Conservation (phyloP, 2,113 vertebrate genomes). For the Muscicapa adusta region DNA sequence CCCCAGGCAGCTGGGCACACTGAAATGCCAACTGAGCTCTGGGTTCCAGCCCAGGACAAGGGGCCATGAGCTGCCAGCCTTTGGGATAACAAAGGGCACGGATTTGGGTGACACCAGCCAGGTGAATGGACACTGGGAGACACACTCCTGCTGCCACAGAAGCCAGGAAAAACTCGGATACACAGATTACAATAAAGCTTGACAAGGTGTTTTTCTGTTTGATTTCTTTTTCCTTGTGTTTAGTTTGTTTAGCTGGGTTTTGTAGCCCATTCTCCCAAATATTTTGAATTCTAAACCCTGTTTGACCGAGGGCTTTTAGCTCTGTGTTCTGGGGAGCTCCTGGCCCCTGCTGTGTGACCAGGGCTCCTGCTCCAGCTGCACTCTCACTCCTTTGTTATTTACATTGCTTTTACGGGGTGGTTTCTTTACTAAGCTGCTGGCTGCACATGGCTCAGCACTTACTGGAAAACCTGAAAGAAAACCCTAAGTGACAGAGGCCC, state of each 20-base stretch:
- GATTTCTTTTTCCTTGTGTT: neutral
- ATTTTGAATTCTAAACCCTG: neutral
- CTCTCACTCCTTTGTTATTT: neutral
- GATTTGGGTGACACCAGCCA: neutral
- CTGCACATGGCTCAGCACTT: constrained; percentile 14
- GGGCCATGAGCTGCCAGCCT: neutral
- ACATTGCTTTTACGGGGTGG: neutral
- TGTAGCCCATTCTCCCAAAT: neutral
- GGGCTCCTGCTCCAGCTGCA: neutral
- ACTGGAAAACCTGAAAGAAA: constrained; percentile 36
- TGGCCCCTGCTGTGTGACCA: neutral
- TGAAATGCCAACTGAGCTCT: neutral
- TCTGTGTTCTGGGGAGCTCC: neutral
- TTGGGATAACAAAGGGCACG: neutral
- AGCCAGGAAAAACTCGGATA: neutral
- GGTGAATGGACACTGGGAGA: neutral
- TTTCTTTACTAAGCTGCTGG: neutral
- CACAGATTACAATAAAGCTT: neutral
- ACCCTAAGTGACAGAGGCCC: neutral
- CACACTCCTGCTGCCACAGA: neutral
- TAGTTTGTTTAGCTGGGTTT: neutral
- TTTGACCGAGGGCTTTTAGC: neutral
- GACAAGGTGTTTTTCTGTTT: neutral
- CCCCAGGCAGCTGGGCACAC: neutral
- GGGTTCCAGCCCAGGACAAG: neutral